Evolutionary conservation across 2,113 vertebrate genomes (phyloP), one percentile per base, ranked within the genome.

Genomic region (Dicaeum eximium): DNA sequence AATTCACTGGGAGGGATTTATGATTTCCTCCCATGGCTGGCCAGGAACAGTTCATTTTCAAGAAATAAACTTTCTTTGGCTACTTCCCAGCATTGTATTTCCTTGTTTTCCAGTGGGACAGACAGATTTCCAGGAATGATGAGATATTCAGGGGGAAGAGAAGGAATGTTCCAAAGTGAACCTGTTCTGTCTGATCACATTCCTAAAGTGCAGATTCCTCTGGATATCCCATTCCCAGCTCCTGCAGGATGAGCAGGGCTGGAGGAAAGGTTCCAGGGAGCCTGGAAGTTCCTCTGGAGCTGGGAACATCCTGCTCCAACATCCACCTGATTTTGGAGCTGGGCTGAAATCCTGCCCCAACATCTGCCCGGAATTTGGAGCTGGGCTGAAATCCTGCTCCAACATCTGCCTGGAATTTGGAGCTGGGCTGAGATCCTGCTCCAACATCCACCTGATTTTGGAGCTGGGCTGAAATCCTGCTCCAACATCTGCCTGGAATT

Each of bases 61-160:
- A 71, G 15, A 28, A 75, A 81, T 4, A 22, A 70, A 60, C 22
- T 24, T 85, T 10, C 24, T 54, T 23, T 18, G 53, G 48, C 13
- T 54, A 20, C 19, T 81, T 79, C 16, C 14, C 40, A 56, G 56
- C 0, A 1, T 22, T 0, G 0, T 4, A 0, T 21, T 84, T 71
- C 51, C 42, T 61, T 37, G 22, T 38, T 31, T 38, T 47, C 38
- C 10, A 7, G 11, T 9, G 78, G 54, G 2, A 16, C 57, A 3
- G n/a, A 51, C 23, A 58, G 69, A 75, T 47, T 58, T 85, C 65
- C 3, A 23, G 58, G 18, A 27, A 0, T 13, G 24, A 10, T 9
- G 15, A 24, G 37, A 35, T 13, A 8, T 21, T 18, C 3, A 2
- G 62, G 40, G 25, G 17, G 15, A 33, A 54, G 0, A 10, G 30